phyloP scores from a whole-genome alignment of 30 jellyfish, hydroid and myxozoan species.

The Phacellophora camtschatica region DNA sequence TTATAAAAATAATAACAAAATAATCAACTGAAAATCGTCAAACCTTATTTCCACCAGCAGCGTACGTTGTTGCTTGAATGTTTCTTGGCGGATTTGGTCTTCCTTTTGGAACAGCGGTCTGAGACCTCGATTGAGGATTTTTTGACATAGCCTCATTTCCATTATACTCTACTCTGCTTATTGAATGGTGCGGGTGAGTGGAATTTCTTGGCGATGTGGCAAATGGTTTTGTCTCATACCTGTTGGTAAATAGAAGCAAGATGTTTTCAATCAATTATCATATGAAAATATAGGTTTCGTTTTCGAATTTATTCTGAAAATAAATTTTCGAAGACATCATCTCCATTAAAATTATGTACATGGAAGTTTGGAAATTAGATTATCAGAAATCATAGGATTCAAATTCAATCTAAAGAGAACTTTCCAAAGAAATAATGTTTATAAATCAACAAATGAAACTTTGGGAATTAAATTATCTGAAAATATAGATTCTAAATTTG shows the following conservation, averaged over 20 bases:
- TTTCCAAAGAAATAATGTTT: too few relatives aligned
- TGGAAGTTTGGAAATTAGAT: too few relatives aligned
- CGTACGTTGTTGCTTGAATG: background rate
- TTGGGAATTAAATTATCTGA: too few relatives aligned
- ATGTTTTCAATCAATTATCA: background rate
- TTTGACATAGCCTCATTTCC: conserved; percentile 40
- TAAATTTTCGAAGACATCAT: too few relatives aligned
- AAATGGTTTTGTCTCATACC: conserved; percentile 46
- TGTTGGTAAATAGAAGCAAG: background rate
- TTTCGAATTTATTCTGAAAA: too few relatives aligned
- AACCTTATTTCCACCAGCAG: conserved; percentile 62
- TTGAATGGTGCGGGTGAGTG: conserved; percentile 36
- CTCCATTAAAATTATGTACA: too few relatives aligned
- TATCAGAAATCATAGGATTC: too few relatives aligned
- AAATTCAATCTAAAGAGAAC: too few relatives aligned
- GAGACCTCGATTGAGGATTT: conserved; percentile 64
- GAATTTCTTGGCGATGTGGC: conserved; percentile 41
- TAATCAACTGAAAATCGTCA: too few relatives aligned
- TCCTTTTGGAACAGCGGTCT: background rate
- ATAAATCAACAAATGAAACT: too few relatives aligned
- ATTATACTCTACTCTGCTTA: conserved; percentile 5
- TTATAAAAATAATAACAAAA: too few relatives aligned
- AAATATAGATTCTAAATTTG: too few relatives aligned
- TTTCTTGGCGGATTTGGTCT: background rate
- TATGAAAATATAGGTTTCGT: background rate